phyloP scores from a whole-genome alignment of 2,888 invertebrate species.

The Chaetoderma sp. region DNA sequence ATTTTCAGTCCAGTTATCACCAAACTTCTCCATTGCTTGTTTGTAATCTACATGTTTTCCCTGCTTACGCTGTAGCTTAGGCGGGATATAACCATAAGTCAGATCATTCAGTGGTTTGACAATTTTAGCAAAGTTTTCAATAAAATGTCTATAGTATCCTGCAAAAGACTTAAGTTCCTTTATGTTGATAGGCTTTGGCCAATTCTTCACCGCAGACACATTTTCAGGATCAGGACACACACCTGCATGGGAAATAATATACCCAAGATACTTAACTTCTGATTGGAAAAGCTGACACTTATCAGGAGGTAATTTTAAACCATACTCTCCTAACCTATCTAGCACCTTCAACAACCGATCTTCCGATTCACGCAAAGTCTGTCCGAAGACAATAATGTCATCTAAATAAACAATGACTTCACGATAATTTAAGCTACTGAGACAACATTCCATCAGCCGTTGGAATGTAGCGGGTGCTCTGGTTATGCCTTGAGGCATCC shows the following conservation, averaged over 20 bases:
- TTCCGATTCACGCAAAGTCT: background rate
- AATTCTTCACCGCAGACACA: background rate
- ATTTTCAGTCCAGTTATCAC: background rate
- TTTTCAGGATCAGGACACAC: background rate
- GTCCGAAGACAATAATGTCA: conserved; percentile 12
- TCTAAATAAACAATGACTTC: conserved; percentile 13
- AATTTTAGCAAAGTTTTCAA: background rate
- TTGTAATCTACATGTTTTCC: too few relatives aligned
- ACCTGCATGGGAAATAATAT: background rate
- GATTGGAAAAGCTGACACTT: conserved; percentile 1
- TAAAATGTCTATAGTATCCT: background rate
- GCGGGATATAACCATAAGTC: too few relatives aligned
- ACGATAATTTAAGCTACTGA: background rate
- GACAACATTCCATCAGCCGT: conserved; percentile 7
- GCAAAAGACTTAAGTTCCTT: background rate
- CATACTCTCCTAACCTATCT: background rate
- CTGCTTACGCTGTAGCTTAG: background rate
- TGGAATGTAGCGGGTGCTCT: conserved; percentile 11
- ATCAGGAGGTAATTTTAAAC: conserved; percentile 1
- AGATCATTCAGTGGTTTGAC: background rate
- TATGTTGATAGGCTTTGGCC: background rate
- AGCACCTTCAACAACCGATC: conserved; percentile 2
- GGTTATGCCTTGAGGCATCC: conserved; percentile 6
- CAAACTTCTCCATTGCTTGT: background rate
- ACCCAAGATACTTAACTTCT: conserved; percentile 9